Evolutionary conservation across 2,113 vertebrate species (phyloP).

Genomic region (Camelus dromedarius): DNA sequence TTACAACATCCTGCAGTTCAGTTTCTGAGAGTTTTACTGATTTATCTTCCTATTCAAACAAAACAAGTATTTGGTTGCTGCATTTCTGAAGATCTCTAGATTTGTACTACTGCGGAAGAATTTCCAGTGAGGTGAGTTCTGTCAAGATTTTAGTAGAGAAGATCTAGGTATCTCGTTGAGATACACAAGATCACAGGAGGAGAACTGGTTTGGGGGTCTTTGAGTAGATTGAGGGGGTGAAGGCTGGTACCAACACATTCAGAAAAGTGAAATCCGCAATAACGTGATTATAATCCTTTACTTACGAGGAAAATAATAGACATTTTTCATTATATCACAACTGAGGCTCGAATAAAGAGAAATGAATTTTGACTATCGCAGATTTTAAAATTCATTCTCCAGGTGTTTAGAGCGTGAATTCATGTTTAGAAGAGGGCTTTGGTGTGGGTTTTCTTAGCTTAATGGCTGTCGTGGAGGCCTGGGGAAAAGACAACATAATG

Average conservation of each 20-base stretch:
- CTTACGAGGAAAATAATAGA: background rate
- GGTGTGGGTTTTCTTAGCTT: background rate
- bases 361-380: background rate
- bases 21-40: background rate
- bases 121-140: background rate
- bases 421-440: background rate
- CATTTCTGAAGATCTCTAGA: background rate
- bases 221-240: background rate
- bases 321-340: background rate
- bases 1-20: background rate
- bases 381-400: background rate
- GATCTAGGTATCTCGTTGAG: background rate
- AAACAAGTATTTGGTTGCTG: background rate
- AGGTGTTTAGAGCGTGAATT: background rate
- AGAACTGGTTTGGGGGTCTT: background rate
- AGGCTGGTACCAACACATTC: too few species aligned
- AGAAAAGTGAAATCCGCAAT: too few species aligned
- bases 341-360: background rate
- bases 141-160: background rate
- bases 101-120: background rate
- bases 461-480: accelerated
- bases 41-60: background rate
- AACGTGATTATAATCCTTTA: background rate
- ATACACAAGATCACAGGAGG: background rate
- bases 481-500: background rate